Evolutionary conservation across 2,113 vertebrate genomes (phyloP), one percentile per base, ranked within the genome.

Genomic region (Sphaerodactylus townsendi): DNA sequence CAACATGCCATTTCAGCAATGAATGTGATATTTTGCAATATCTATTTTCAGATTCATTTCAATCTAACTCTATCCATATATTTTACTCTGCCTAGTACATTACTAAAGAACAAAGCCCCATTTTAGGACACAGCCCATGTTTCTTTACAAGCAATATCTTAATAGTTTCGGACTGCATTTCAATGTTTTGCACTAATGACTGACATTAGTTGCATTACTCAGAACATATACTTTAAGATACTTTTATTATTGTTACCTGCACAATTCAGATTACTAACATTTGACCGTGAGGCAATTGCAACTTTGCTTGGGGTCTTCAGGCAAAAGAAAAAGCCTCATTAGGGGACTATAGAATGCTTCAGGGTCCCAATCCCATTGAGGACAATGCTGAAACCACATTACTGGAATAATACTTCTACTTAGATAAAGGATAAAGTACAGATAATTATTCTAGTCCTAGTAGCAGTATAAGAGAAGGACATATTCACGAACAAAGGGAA

Each of bases 401-500:
- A 35, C 10, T 62, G 71, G 68, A 72, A 62, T 85, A 59, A 78
- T 79, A 72, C 66, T 85, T 72, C 39, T 64, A 79, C 65, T 41
- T 62, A 62, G 59, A 62, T 62, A 62, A 62, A 62, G 73, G 39
- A 78, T 77, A 70, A 77, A 84, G 75, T 85, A 62, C 50, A 84
- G 74, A 66, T 77, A 85, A 85, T 85, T 85, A 85, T 85, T 72
- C 76, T 25, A 78, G 76, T 79, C 50, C 53, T 85, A 71, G 83
- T 84, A 71, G 53, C 66, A 39, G 2, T 44, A 46, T 78, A 85
- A 79, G 76, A 79, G 83, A 79, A 85, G 68, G 83, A 85, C 76
- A 85, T 72, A 85, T 85, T 85, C 83, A 78, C 19, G 76, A 79
- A 85, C 76, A 85, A 85, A 85, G 83, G 46, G 66, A 85, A 85